Evolutionary conservation across 2,888 invertebrate species (phyloP).

Genomic region (Euproctis similis): DNA sequence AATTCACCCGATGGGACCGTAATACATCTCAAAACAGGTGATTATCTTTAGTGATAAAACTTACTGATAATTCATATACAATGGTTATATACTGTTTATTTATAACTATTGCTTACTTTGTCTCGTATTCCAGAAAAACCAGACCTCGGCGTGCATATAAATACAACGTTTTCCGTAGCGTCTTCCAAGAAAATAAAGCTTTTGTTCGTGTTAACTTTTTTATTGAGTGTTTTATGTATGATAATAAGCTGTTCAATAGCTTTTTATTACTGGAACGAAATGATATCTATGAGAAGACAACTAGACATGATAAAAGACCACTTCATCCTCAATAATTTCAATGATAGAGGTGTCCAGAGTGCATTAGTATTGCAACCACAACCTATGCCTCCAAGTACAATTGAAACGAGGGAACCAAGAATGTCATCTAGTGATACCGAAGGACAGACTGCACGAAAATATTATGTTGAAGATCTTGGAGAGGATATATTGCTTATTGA

Average conservation of each 20-base stretch:
- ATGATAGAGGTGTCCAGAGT: conserved; percentile 40
- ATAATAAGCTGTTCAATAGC: conserved; percentile 55
- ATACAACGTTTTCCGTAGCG: conserved; percentile 65
- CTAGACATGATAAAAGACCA: conserved; percentile 55
- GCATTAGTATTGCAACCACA: conserved; percentile 38
- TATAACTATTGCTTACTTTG: conserved; percentile 9
- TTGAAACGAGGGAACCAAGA: conserved; percentile 39
- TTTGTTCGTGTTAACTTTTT: conserved; percentile 60
- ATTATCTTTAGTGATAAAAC: conserved; percentile 13
- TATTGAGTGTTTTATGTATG: conserved; percentile 58
- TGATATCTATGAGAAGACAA: conserved; percentile 55
- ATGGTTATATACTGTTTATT: no score
- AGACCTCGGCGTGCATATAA: conserved; percentile 66
- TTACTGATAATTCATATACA: no score
- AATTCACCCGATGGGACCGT: conserved; percentile 57
- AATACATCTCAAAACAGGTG: conserved; percentile 68
- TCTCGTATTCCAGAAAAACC: conserved; percentile 52
- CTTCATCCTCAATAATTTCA: conserved; percentile 41
- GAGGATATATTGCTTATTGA: conserved; percentile 60
- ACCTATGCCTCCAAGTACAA: conserved; percentile 23
- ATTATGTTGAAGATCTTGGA: conserved; percentile 57
- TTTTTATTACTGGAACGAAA: conserved; percentile 65
- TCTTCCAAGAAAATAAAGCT: conserved; percentile 70
- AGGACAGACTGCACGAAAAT: conserved; percentile 36
- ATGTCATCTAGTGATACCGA: conserved; percentile 32